Evolutionary conservation across 2,113 vertebrate genomes (phyloP), one percentile per base, ranked within the genome.

Genomic region (Vidua chalybeata): DNA sequence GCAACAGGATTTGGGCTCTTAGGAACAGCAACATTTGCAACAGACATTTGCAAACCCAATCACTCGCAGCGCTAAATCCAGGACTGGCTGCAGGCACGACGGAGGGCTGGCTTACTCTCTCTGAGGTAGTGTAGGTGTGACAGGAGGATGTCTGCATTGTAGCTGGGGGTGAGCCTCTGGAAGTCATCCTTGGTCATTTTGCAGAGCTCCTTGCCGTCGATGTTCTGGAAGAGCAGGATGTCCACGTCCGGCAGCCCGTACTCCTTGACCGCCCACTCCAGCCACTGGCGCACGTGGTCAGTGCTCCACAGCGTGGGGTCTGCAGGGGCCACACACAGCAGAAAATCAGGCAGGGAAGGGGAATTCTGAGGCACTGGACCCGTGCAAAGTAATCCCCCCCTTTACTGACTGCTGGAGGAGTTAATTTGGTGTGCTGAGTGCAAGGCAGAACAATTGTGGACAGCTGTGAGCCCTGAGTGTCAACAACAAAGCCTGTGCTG

Each of bases 91-190:
- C 66, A 24, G 35, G 41, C 39, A 20, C 1, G 7, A 26, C 33
- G 45, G 35, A 68, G 94, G 83, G 26, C 23, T 7, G 16, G 48
- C 98, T 98, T 98, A 99, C 99, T 99, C 98, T 99, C 99, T 98
- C 99, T 98, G 98, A 99, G 98, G 99, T 99, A 99, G 98, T 99
- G 98, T 94, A 99, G 98, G 79, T 99, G 99, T 15, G 99, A 99
- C 80, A 99, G 98, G n/a, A 99, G 98, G 94, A 99, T 98, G 93
- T 99, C 98, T 11, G 98, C 98, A 1, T 98, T 99, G 96, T 99
- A 99, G 97, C 98, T 98, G 7, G 98, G 97, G 8, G 99, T 99
- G 84, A 99, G 98, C 83, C 98, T 97, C 97, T 99, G 98, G 94
- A 99, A 98, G 94, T 99, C 98, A 0, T 99, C 99, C 93, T 99